Conservation (phyloP, 2,113 vertebrate genomes). For the Argyrosomus japonicus region DNA sequence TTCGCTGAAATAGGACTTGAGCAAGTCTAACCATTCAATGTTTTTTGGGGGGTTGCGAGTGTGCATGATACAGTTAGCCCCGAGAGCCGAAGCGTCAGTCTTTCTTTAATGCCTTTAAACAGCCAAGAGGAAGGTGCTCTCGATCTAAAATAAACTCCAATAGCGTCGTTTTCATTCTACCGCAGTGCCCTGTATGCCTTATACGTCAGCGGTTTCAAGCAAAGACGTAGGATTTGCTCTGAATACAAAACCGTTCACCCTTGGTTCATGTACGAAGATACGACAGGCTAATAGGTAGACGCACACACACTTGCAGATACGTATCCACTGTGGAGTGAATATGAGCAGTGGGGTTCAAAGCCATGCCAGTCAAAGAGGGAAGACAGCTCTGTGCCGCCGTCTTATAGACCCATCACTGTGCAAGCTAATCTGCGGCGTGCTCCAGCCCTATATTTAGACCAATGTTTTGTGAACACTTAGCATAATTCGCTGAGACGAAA, state of each 20-base stretch:
- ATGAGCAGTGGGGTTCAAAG: slow-evolving; percentile 70
- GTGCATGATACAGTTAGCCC: slow-evolving; percentile 46
- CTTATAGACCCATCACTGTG: slow-evolving; percentile 76
- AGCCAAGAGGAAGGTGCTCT: slow-evolving; percentile 50
- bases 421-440: slow-evolving; percentile 75
- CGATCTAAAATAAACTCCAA: slow-evolving; percentile 42
- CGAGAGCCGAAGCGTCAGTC: slow-evolving; percentile 39
- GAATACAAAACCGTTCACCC: slow-evolving; percentile 39
- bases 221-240: slow-evolving; percentile 45
- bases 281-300: slow-evolving; percentile 43
- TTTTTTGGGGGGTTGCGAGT: slow-evolving; percentile 46
- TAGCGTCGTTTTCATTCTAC: slow-evolving; percentile 55
- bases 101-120: slow-evolving; percentile 64
- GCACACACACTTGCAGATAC: slow-evolving; percentile 54
- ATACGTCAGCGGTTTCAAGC: slow-evolving; percentile 37
- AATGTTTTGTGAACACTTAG: slow-evolving; percentile 78
- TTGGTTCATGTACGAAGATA: slow-evolving; percentile 22
- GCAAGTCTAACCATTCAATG: slow-evolving; percentile 46
- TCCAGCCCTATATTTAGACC: slow-evolving; percentile 81
- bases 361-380: slow-evolving; percentile 71
- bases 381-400: slow-evolving; percentile 69
- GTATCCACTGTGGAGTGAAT: slow-evolving; percentile 63
- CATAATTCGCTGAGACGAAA: slow-evolving; percentile 78
- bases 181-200: slow-evolving; percentile 47
- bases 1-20: slow-evolving; percentile 56